Evolutionary conservation across 2,113 vertebrate genomes (phyloP).

Genomic region (Sylvilagus bachmani): DNA sequence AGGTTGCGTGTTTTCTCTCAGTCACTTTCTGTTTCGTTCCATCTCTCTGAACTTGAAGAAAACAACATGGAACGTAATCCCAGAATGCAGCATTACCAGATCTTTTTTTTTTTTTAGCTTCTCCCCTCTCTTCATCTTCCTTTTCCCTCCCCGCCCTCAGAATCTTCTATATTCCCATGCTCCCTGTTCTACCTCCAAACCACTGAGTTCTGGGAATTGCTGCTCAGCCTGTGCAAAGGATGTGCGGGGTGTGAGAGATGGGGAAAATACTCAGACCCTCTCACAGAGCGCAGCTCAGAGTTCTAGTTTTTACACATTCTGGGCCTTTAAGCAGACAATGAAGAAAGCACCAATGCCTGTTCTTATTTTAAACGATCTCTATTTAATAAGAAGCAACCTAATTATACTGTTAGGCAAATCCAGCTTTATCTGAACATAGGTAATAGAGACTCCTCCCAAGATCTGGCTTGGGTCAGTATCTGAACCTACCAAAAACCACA

Average conservation of each 20-base stretch:
- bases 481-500: background rate
- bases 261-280: background rate
- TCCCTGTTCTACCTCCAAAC: background rate
- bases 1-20: background rate
- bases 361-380: background rate
- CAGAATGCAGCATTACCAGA: background rate
- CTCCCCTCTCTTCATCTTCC: background rate
- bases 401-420: background rate
- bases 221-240: background rate
- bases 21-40: background rate
- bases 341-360: background rate
- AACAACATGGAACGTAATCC: background rate
- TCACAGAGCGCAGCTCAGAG: background rate
- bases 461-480: background rate
- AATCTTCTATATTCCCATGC: background rate
- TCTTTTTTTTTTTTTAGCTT: background rate
- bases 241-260: background rate
- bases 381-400: background rate
- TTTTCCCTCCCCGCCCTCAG: background rate
- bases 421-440: background rate
- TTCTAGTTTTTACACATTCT: background rate
- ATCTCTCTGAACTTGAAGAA: background rate
- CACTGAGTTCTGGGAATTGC: background rate
- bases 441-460: background rate
- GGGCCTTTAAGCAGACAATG: background rate